Evolutionary conservation across 23 tunicate species (phyloP).

Genomic region (Ciona savignyi): DNA sequence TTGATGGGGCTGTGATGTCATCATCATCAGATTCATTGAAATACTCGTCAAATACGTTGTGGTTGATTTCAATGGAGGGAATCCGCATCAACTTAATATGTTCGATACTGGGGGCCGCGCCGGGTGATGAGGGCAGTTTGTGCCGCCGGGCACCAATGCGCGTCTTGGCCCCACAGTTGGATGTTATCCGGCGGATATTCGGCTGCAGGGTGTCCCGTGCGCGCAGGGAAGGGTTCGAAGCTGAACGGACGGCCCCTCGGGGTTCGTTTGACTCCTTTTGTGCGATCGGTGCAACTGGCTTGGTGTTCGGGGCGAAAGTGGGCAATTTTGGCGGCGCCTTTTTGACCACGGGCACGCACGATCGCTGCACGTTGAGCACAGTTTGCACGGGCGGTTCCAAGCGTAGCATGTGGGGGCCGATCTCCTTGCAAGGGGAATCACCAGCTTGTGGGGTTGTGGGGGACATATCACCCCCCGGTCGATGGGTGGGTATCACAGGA

Average conservation of each 20-base stretch:
- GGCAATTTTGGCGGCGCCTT: not conserved
- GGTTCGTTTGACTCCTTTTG: not conserved
- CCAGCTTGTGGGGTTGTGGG: not conserved
- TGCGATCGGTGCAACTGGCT: not conserved
- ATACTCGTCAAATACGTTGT: conserved; percentile 55
- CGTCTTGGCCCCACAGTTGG: conserved; percentile 13
- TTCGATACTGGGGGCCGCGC: conserved; percentile 12
- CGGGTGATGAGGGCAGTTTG: conserved; percentile 20
- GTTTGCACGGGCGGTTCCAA: not conserved
- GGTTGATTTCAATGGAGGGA: conserved; percentile 70
- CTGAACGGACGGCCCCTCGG: conserved; percentile 12
- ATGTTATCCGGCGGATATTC: not conserved
- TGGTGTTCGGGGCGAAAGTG: not conserved
- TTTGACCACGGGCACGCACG: not conserved
- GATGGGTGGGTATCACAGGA: not conserved
- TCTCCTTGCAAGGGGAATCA: not conserved
- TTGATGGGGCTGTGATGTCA: not conserved
- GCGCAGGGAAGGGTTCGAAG: conserved; percentile 19
- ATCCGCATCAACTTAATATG: conserved; percentile 32
- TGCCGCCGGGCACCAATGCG: conserved; percentile 25
- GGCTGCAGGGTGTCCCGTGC: not conserved
- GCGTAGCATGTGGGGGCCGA: not conserved
- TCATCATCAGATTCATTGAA: conserved; percentile 15
- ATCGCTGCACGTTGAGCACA: not conserved
- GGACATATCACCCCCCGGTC: not conserved